Conservation (phyloP, 2,113 vertebrate genomes). For the Melierax canorus region DNA sequence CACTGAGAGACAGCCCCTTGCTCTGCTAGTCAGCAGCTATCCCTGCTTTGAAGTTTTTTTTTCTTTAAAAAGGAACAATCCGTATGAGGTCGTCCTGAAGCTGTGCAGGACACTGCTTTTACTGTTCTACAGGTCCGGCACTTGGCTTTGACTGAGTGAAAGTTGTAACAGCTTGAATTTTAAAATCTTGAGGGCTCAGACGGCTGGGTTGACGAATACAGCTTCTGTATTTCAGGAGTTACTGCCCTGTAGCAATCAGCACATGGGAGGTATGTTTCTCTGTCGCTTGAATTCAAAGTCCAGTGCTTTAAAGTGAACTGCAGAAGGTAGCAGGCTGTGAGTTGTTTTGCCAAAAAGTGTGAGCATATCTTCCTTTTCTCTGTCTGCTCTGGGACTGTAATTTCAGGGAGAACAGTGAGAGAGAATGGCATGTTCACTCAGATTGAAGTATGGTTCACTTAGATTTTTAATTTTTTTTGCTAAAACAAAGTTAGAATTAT, state of each 20-base stretch:
- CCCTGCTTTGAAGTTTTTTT: neutral
- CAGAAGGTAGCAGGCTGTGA: neutral
- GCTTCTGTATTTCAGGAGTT: neutral
- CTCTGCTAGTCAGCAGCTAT: constrained; percentile 29
- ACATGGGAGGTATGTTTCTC: neutral
- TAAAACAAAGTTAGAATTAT: neutral
- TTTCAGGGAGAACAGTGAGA: neutral
- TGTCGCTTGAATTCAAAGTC: neutral
- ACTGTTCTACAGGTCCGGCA: neutral
- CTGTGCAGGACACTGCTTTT: neutral
- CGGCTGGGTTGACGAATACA: neutral
- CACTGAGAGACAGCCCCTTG: neutral
- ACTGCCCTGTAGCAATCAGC: neutral
- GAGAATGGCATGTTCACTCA: neutral
- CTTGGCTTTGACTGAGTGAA: neutral
- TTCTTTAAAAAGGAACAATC: constrained; percentile 12
- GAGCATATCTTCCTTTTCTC: neutral
- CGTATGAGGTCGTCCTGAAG: constrained; percentile 7
- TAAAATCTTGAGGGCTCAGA: neutral
- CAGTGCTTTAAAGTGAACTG: neutral
- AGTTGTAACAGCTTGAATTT: neutral
- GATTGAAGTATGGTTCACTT: neutral
- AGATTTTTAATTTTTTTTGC: neutral
- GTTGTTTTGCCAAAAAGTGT: neutral
- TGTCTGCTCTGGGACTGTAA: neutral